Evolutionary conservation across 2,113 vertebrate genomes (phyloP).

Genomic region (Myrmecophaga tridactyla): DNA sequence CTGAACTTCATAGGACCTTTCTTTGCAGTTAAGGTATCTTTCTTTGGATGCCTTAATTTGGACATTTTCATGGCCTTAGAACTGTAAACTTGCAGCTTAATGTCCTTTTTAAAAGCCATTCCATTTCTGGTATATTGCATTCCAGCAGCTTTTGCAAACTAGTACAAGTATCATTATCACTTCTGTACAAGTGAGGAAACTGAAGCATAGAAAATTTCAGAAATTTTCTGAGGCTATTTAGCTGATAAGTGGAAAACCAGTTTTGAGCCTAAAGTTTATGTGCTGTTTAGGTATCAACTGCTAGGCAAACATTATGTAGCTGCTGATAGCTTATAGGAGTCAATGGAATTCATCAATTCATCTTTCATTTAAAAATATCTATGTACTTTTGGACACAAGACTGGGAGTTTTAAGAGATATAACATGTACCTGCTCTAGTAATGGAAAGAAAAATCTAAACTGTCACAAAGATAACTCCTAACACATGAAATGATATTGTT

Average conservation of each 20-base stretch:
- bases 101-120: too few species aligned
- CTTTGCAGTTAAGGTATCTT: too few species aligned
- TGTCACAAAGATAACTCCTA: neutral
- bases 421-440: neutral
- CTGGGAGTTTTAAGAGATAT: neutral
- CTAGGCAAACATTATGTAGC: neutral
- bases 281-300: neutral
- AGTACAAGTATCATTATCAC: neutral
- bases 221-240: neutral
- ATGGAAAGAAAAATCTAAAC: neutral
- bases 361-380: neutral
- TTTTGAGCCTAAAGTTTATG: neutral
- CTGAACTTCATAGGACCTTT: too few species aligned
- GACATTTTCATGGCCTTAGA: too few species aligned
- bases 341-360: neutral
- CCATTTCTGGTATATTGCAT: too few species aligned
- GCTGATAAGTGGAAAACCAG: neutral
- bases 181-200: neutral
- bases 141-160: too few species aligned
- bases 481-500: neutral
- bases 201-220: neutral
- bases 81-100: too few species aligned
- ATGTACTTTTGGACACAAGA: neutral
- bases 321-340: neutral
- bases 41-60: too few species aligned